Base-by-base conservation (phyloP, 2,888 invertebrate species). In the Diaprepes abbreviatus region DNA sequence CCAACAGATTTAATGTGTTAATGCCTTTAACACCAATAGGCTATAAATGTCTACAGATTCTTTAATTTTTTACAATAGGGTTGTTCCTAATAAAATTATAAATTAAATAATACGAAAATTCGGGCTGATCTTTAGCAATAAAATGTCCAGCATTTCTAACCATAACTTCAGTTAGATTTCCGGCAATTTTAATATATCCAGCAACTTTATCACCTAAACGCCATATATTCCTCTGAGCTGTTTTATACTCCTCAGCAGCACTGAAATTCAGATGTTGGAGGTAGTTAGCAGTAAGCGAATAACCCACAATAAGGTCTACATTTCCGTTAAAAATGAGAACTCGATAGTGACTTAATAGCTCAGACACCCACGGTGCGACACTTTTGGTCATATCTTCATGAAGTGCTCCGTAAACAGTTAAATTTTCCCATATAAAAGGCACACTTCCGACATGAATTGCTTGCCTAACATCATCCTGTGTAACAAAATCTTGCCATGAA, bases 271-370 rank as follows among this genome's bases (percentile, higher is more conserved):
- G 85, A 57, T 89, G 87, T 73, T 88, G 86, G 24, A 97, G 84
- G 82, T 93, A 95, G 79, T 92, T 92, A 12, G 92, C 88, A 0
- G 96, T 96, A 55, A 94, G 81, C 0, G 95, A 94, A 83, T 95
- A 94, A 0, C 95, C 94, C 0, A 96, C 93, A 73, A 96, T 94
- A 10, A 97, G 92, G 81, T 97, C 97, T 73, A 97, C 82, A 80
- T 97, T 96, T 0, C 97, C 97, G 80, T 91, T 96, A 82, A 96
- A 97, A 69, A 96, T 87, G 40, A 96, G 87, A n/a, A 95, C 89
- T 80, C 87, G 86, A 78, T 92, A 93, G 75, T 89, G 83, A 33
- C 89, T 86, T 0, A 93, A 80, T 0, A 94, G 83, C 75, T 91
- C 90, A 0, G 89, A 86, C 63, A 94, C 85, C 88, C 91, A 90